Percentiles rank a stretch among this genome's conserved stretches.
These are phyloP conservation scores for Rhinoderma darwinii DNA, from an alignment of 2,113 vertebrate species.

Conservation along the genomic window DNA sequence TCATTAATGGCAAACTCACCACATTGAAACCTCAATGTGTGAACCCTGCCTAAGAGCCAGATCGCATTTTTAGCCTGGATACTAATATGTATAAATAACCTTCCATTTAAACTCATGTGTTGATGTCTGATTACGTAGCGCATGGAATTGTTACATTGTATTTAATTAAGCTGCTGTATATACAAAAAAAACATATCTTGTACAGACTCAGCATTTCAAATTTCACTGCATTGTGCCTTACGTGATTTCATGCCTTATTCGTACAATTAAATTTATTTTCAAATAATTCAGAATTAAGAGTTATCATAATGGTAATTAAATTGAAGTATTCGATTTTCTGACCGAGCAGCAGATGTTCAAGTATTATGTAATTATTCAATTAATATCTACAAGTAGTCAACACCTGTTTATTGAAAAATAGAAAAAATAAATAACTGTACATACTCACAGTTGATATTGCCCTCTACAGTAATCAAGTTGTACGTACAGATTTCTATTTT, in stretches of 20 bases:
- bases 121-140: background rate
- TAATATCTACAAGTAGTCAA: constrained; percentile 19
- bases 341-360: constrained; percentile 26
- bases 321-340: background rate
- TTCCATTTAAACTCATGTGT: too few species aligned
- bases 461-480: background rate
- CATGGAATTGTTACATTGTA: background rate
- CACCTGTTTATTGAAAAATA: constrained; percentile 25
- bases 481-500: background rate
- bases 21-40: too few species aligned
- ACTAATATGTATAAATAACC: too few species aligned
- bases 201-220: background rate
- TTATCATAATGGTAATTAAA: constrained; percentile 24
- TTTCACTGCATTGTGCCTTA: background rate
- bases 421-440: background rate
- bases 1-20: too few species aligned
- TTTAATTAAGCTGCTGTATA: background rate
- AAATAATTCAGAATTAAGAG: constrained; percentile 26
- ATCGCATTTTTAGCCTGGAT: too few species aligned
- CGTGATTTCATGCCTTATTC: constrained; percentile 32
- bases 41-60: too few species aligned
- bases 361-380: constrained; percentile 33
- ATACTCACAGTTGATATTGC: background rate
- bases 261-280: constrained; percentile 13
- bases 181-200: background rate